Base-by-base conservation (phyloP, 2,888 invertebrate species). In the Eudemis profundana region DNA sequence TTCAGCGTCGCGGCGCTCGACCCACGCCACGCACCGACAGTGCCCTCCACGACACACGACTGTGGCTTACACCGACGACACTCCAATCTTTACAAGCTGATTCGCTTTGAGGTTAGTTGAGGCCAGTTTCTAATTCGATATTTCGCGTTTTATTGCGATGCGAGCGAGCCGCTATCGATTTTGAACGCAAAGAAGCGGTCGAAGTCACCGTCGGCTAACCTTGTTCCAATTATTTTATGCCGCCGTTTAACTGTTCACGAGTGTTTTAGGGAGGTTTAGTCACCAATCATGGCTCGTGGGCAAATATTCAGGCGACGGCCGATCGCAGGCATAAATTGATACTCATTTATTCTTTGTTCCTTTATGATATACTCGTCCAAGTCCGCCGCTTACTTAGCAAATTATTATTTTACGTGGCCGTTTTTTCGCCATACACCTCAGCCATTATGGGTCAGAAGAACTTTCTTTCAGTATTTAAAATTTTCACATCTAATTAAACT, bases 161-260 rank as follows among this genome's bases (percentile, higher is more conserved):
- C 76, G 78, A 79, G 68, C 77, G 78, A 76, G 79, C 77, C 70
- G 74, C 74, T 91, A 90, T 91, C 85, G 91, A 90, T 90, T 89
- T 87, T 87, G 79, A 72, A 78, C 75, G 78, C 77, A 75, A 79
- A 84, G 82, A 81, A 86, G 87, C 78, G 78, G 79, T 71, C 76
- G 79, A 72, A 82, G 82, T 81, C 74, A 74, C 74, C 72, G 66
- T 72, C 69, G 69, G 65, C 46, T 77, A 89, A 80, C 91, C 91
- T 90, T 85, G 90, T 78, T 85, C 90, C 82, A 87, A 82, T 89
- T 89, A 82, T 49, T 66, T 44, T 57, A 56, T 54, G 38, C 14
- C 40, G 49, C 49, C 50, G 50, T 50, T 49, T 33, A 62, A 47
- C 70, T 74, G 73, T 77, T 76, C 75, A 68, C 71, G 71, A 71